These are phyloP conservation scores for Telenomus remus DNA, from an alignment of 1,140 invertebrate genomes.

Conservation along the genomic window DNA sequence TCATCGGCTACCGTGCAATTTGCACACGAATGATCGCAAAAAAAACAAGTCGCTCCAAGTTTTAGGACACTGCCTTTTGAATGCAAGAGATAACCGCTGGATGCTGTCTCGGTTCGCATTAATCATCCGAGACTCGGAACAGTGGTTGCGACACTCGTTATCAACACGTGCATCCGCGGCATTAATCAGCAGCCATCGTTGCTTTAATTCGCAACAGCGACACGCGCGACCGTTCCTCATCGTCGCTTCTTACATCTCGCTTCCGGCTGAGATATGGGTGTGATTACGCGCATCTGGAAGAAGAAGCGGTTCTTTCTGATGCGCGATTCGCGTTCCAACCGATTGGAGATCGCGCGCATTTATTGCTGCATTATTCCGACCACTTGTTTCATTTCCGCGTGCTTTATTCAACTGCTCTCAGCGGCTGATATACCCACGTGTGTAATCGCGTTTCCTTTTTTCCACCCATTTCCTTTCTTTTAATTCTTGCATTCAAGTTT, in stretches of 20 bases:
- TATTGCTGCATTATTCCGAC: slow-evolving; percentile 53
- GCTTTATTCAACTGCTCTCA: neutral
- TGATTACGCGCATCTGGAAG: slow-evolving; percentile 56
- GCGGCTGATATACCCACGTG: too few relatives aligned
- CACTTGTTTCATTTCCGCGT: slow-evolving; percentile 51
- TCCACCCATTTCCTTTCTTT: too few relatives aligned
- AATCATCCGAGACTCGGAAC: slow-evolving; percentile 55
- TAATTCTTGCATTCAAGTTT: neutral
- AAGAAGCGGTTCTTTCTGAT: slow-evolving; percentile 57
- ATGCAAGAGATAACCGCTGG: slow-evolving; percentile 26
- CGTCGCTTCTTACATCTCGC: slow-evolving; percentile 45
- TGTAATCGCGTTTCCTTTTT: too few relatives aligned
- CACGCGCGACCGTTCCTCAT: slow-evolving; percentile 56
- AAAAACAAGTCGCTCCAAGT: too few relatives aligned
- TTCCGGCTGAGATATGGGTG: slow-evolving; percentile 43
- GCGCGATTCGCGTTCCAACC: slow-evolving; percentile 49
- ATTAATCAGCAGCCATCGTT: slow-evolving; percentile 64
- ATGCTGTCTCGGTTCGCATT: slow-evolving; percentile 22
- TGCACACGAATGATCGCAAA: too few relatives aligned
- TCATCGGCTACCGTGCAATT: slow-evolving; percentile 8
- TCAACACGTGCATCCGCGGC: slow-evolving; percentile 55
- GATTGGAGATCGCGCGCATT: slow-evolving; percentile 50
- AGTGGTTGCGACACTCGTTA: slow-evolving; percentile 58
- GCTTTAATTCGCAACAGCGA: slow-evolving; percentile 61
- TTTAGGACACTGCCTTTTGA: slow-evolving; percentile 28